Evolutionary conservation across 2,888 invertebrate species (phyloP), one percentile per base, ranked within the genome.

Genomic region (Lithophane socia): DNA sequence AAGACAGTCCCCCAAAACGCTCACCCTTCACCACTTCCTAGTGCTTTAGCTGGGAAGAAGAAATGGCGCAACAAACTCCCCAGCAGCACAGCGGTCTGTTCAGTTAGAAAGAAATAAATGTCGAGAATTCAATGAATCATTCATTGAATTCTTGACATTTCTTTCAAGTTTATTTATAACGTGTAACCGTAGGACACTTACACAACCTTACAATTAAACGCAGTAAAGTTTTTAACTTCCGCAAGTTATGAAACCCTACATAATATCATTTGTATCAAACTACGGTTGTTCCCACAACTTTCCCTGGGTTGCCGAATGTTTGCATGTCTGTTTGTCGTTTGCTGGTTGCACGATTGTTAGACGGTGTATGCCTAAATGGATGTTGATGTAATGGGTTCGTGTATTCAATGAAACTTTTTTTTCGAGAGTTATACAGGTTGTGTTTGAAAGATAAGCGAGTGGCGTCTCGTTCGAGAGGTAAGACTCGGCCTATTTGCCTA

Each of bases 281-380:
- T 24, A 13, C 47, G 52, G 60, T 47, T 60, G 77, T 75, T 85
- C 63, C 44, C 71, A 74, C 75, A 74, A 79, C 86, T 86, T 86
- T 86, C 83, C 71, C 71, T 12, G 61, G 63, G 63, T 64, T 58
- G 68, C 54, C 68, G 64, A 73, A 76, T 74, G 67, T 77, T 85
- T 58, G 86, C 86, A 75, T 86, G 85, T 83, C 68, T 49, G 64
- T 71, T 71, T 73, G 77, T 75, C 73, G 77, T 85, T 80, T 75
- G 73, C 12, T 63, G 42, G 52, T 58, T 74, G 77, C 73, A 18
- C 63, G 69, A 73, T 65, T 73, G 61, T 72, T 82, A 70, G 37
- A 18, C 49, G 21, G 13, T 44, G 66, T 82, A 74, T 75, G 77
- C 61, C 73, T 73, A 75, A 77, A 77, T 77, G 63, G 44, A 72